A percentile compares a stretch with the other conserved stretches of the same genome.
phyloP scores from a whole-genome alignment of 2,888 invertebrate species.

The Endomychus coccineus region DNA sequence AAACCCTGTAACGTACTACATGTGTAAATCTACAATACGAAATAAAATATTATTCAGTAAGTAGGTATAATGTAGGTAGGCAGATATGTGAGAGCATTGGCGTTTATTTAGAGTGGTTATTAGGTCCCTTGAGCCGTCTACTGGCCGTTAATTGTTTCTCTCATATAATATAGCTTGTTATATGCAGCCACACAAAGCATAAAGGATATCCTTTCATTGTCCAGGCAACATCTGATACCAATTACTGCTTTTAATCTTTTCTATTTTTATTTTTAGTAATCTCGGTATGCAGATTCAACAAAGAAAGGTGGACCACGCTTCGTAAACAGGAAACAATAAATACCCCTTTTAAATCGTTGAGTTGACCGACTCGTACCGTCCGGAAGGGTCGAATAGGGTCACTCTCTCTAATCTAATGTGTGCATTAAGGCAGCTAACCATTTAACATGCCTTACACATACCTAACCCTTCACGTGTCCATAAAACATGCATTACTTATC shows the following conservation, averaged over 20 bases:
- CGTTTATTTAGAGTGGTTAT: not conserved
- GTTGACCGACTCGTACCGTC: slow-evolving; percentile 27
- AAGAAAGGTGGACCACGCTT: slow-evolving; percentile 32
- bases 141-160: slow-evolving; percentile 6
- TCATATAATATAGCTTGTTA: slow-evolving; percentile 6
- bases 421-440: slow-evolving; percentile 8
- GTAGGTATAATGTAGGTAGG: too few relatives aligned
- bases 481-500: too few relatives aligned
- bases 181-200: slow-evolving; percentile 9
- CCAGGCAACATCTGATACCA: slow-evolving; percentile 15
- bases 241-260: slow-evolving; percentile 27
- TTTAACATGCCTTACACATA: slow-evolving; percentile 2
- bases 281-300: slow-evolving; percentile 31
- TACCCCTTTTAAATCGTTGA: slow-evolving; percentile 28
- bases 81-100: too few relatives aligned
- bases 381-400: slow-evolving; percentile 22
- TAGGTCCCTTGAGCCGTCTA: too few relatives aligned
- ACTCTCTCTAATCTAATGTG: slow-evolving; percentile 10
- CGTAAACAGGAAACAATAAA: slow-evolving; percentile 33
- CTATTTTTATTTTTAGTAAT: slow-evolving; percentile 32
- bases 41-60: too few relatives aligned
- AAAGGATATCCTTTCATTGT: slow-evolving; percentile 13
- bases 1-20: too few relatives aligned
- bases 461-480: slow-evolving; percentile 12
- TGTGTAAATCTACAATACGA: too few relatives aligned